Conservation (phyloP, 1,140 invertebrate genomes). For the Drosophila yakuba region DNA sequence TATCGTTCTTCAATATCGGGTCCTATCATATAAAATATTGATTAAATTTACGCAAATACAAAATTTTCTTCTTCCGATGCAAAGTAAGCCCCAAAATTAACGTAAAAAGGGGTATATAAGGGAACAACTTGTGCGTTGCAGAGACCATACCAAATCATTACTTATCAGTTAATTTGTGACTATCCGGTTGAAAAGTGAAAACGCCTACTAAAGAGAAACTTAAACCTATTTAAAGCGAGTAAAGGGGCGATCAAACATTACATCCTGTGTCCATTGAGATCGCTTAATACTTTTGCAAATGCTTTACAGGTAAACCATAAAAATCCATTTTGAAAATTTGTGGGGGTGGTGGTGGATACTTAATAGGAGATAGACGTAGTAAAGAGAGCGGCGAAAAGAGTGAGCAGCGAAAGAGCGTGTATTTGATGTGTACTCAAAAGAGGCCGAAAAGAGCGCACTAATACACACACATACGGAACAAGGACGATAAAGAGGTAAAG, state of each 20-base stretch:
- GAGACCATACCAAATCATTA: not conserved
- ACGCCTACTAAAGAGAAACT: slow-evolving; percentile 47
- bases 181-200: slow-evolving; percentile 29
- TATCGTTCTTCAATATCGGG: too few relatives aligned
- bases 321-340: slow-evolving; percentile 82
- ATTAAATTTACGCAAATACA: slow-evolving; percentile 55
- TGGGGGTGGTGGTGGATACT: slow-evolving; percentile 81
- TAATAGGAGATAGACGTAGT: slow-evolving; percentile 58
- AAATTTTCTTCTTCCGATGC: slow-evolving; percentile 66
- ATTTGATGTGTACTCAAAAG: slow-evolving; percentile 73
- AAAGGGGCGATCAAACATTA: not conserved
- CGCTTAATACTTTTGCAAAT: slow-evolving; percentile 30
- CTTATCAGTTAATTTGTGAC: slow-evolving; percentile 1
- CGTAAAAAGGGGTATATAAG: not conserved
- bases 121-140: not conserved
- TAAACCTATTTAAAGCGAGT: not conserved
- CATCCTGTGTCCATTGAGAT: not conserved
- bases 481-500: slow-evolving; percentile 16
- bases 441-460: slow-evolving; percentile 71
- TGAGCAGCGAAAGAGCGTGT: slow-evolving; percentile 56
- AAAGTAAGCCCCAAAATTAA: slow-evolving; percentile 57
- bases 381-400: slow-evolving; percentile 53
- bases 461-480: slow-evolving; percentile 52
- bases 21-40: slow-evolving; percentile 21
- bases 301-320: slow-evolving; percentile 77